Base-by-base conservation (phyloP, 2,113 vertebrate genomes). In the Scomber colias region DNA sequence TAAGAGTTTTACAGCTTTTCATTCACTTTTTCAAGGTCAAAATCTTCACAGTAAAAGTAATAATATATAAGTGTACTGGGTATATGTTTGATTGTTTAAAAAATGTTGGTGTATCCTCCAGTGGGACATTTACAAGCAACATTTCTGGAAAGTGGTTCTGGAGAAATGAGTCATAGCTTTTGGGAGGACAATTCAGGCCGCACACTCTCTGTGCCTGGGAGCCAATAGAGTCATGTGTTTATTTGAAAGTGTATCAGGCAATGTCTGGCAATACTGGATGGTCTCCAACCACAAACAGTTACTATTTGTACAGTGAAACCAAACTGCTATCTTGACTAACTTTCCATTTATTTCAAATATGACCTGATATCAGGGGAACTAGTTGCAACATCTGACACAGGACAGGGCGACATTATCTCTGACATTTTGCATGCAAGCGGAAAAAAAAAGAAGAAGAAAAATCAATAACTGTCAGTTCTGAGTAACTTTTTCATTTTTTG, bases 111-210 rank as follows among this genome's bases (percentile, higher is more conserved):
- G 11, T 31, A 11, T 19, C 56, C 53, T 40, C 1, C 0, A 30
- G 30, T n/a, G 60, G 77, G 48, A 75, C 46, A 71, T 77, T 88
- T 85, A 61, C 79, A 77, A 51, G 59, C 30, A 73, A 60, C 17
- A 19, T 59, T 75, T 46, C 12, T 74, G 72, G 70, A 71, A 64
- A 82, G 64, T 30, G n/a, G 57, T 45, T 64, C 24, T 5, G 50
- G 14, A 81, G 44, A 80, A 79, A 73, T 89, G 87, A 88, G 62
- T 90, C 85, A 89, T 21, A 59, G 56, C 51, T 59, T 70, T 54
- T 11, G 50, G 15, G 65, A 76, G 57, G 19, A 61, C 17, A 56
- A 54, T 10, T n/a, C 51, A 35, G 68, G 56, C 27, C 60, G 61
- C 35, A 56, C 11, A 30, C 66, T 51, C 45, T 31, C 54, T n/a